Evolutionary conservation across 2,797 vertebrate species (phyloP).

Genomic region (Ctenopoma kingsleyae): DNA sequence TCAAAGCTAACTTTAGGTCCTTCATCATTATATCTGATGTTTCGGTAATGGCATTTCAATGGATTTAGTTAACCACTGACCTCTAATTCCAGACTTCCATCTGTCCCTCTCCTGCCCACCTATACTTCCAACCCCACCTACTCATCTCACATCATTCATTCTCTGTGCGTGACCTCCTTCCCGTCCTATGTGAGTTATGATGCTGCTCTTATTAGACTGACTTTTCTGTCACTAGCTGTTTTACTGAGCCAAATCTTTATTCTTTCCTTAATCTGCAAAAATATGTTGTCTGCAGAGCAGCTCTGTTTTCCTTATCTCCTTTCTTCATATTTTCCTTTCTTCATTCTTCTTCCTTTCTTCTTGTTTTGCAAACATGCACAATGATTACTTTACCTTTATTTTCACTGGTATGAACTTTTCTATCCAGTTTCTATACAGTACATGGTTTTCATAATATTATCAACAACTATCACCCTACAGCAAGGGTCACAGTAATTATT

Average conservation of each 20-base stretch:
- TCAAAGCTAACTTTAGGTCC: constrained; percentile 21
- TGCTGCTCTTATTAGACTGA: neutral
- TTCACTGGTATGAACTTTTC: neutral
- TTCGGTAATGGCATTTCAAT: constrained; percentile 58
- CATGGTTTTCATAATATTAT: neutral
- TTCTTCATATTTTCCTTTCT: neutral
- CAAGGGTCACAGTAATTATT: neutral
- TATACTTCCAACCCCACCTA: constrained; percentile 43
- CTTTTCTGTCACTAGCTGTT: constrained; percentile 13
- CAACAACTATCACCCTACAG: neutral
- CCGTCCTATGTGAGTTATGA: constrained; percentile 1
- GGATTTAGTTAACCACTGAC: constrained; percentile 65
- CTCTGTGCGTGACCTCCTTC: constrained; percentile 19
- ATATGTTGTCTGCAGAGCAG: neutral
- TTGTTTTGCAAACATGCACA: too few relatives aligned
- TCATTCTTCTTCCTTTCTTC: too few relatives aligned
- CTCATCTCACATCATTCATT: constrained; percentile 35
- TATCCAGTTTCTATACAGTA: neutral
- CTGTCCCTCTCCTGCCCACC: constrained; percentile 50
- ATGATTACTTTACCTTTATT: neutral
- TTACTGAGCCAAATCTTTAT: neutral
- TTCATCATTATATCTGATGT: constrained; percentile 31
- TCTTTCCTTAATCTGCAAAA: neutral
- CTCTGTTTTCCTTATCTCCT: neutral
- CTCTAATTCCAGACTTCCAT: constrained; percentile 68